Evolutionary conservation across 2,888 invertebrate genomes (phyloP), one percentile per base, ranked within the genome.

Genomic region (Drosophila monieri): DNA sequence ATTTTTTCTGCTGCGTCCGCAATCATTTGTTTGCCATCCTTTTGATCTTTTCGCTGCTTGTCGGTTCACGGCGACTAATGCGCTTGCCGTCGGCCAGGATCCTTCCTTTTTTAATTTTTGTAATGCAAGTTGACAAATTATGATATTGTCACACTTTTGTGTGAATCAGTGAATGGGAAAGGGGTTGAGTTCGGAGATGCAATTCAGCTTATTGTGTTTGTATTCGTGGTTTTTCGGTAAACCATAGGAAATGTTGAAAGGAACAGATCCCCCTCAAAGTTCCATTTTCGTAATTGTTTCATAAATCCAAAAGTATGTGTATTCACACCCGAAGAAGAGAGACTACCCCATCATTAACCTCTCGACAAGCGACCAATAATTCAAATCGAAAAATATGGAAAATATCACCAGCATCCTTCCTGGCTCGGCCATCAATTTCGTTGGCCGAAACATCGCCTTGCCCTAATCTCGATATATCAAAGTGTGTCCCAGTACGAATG

Each of bases 61-160:
- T 48, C 68, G 30, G 54, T 51, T 53, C 56, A 51, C 57, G 37
- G 60, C 48, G 60, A 60, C 60, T 72, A 58, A 60, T 67, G 67
- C 59, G 54, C 55, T 61, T 66, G 18, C 43, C 43, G 43, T 12
- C 43, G 43, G 12, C 43, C 43, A 43, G 43, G 21, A 43, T 71
- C 51, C 37, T 54, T 71, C 32, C 53, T 51, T 72, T 77, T 80
- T 79, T 68, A 71, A 81, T 76, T 69, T 81, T 77, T 85, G 39
- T 81, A 88, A 87, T 87, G 85, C 73, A 72, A 67, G 71, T 61
- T 73, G 80, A 80, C 84, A 88, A 88, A 88, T 88, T 80, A 76
- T 78, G 76, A 74, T 61, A 78, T 75, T 78, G 78, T 75, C 72
- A 84, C 76, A 78, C 78, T 73, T 70, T 74, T 59, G 46, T 30